Conservation (phyloP, 37 sponge, comb jelly and placozoan genomes). For the Trichoplax adhaerens region DNA sequence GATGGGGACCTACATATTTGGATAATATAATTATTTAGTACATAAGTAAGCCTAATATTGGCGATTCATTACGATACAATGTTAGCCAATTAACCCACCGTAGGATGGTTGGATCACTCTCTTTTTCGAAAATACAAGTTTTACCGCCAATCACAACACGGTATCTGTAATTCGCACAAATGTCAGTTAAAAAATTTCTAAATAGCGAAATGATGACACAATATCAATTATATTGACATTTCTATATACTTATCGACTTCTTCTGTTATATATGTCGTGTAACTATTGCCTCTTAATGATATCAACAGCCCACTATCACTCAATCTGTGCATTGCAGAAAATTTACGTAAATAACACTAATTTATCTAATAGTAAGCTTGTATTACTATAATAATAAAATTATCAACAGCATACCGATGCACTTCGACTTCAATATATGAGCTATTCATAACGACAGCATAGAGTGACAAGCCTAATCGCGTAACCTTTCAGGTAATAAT, state of each 20-base stretch:
- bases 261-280: constrained; percentile 81
- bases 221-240: constrained; percentile 5
- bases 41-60: background rate
- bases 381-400: background rate
- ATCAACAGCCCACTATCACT: constrained; percentile 73
- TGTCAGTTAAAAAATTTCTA: background rate
- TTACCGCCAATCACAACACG: constrained; percentile 66
- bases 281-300: constrained; percentile 53
- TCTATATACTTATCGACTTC: constrained; percentile 42
- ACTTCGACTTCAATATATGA: constrained; percentile 56
- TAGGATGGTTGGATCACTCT: constrained; percentile 74
- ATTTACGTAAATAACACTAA: background rate
- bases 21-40: background rate
- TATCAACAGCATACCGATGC: constrained; percentile 6
- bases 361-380: background rate
- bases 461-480: constrained; percentile 23
- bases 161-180: constrained; percentile 8
- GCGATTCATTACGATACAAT: background rate
- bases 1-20: constrained; percentile 39
- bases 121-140: constrained; percentile 90
- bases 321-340: constrained; percentile 30
- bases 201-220: background rate
- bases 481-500: constrained; percentile 23
- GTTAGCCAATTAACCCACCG: constrained; percentile 20
- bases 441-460: constrained; percentile 57